Conservation (phyloP, 1,140 invertebrate species). For the Epicauta chinensis region DNA sequence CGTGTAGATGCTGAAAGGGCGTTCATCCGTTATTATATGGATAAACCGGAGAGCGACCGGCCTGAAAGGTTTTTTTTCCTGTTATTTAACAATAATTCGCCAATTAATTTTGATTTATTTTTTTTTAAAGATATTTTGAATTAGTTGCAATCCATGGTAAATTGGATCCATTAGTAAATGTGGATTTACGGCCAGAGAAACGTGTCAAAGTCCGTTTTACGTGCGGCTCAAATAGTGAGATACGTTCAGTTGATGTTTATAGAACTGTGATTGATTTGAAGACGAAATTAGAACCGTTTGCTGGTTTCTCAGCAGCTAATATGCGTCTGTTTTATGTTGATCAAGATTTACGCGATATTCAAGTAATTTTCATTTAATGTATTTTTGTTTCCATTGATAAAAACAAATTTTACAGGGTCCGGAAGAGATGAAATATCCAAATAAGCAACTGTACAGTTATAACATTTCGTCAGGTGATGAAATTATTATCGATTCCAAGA, state of each 20-base stretch:
- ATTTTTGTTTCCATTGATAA: not conserved
- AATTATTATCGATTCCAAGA: conserved; percentile 78
- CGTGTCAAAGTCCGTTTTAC: conserved; percentile 77
- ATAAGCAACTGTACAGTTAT: conserved; percentile 84
- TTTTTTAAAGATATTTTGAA: conserved; percentile 64
- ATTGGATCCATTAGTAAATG: conserved; percentile 77
- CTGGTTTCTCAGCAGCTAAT: conserved; percentile 69
- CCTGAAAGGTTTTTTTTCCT: conserved; percentile 56
- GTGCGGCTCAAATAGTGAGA: conserved; percentile 67
- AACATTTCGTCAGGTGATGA: conserved; percentile 86
- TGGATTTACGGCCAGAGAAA: conserved; percentile 79
- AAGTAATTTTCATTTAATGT: conserved; percentile 33
- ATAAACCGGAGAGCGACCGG: conserved; percentile 71
- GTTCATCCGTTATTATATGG: conserved; percentile 88
- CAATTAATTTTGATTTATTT: too few relatives aligned
- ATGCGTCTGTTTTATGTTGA: conserved; percentile 85
- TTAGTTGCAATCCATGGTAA: conserved; percentile 76
- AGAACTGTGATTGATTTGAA: conserved; percentile 74
- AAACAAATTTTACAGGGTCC: conserved; percentile 54
- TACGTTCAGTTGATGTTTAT: conserved; percentile 69
- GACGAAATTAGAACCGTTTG: conserved; percentile 67
- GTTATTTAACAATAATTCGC: not conserved
- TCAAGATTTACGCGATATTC: conserved; percentile 57
- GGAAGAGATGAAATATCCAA: conserved; percentile 81
- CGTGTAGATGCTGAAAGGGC: conserved; percentile 88